phyloP scores from a whole-genome alignment of 2,113 vertebrate genomes.

The Todiramphus saurophagus region DNA sequence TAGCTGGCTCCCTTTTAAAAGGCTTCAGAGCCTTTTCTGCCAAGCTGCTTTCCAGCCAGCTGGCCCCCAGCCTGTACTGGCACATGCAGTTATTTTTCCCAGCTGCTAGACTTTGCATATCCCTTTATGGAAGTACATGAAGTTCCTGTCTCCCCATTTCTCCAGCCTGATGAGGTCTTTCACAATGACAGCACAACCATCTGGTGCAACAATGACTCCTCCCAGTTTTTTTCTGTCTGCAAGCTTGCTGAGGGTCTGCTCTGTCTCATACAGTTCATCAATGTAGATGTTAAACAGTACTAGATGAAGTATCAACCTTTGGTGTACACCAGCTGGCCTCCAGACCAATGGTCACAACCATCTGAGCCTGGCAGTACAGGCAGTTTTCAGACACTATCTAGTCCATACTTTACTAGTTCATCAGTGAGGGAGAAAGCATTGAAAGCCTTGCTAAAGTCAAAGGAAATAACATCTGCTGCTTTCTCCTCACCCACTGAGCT shows the following conservation, averaged over 20 bases:
- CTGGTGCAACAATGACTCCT: not conserved
- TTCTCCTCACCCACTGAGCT: not conserved
- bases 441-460: not conserved
- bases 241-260: not conserved
- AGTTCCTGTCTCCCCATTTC: not conserved
- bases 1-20: not conserved
- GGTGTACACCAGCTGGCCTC: not conserved
- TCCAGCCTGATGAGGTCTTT: not conserved
- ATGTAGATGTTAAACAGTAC: not conserved
- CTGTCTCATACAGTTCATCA: not conserved
- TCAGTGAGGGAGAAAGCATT: not conserved
- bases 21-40: not conserved
- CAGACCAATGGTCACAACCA: not conserved
- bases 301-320: not conserved
- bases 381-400: not conserved
- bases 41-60: not conserved
- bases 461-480: not conserved
- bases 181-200: not conserved
- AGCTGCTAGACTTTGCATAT: not conserved
- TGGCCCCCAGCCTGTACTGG: not conserved
- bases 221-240: not conserved
- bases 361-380: not conserved
- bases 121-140: not conserved
- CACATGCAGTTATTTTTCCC: not conserved
- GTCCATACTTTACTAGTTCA: not conserved